These are phyloP conservation scores for Urophycis tenuis DNA, from an alignment of 2,797 vertebrate genomes.

Conservation along the genomic window DNA sequence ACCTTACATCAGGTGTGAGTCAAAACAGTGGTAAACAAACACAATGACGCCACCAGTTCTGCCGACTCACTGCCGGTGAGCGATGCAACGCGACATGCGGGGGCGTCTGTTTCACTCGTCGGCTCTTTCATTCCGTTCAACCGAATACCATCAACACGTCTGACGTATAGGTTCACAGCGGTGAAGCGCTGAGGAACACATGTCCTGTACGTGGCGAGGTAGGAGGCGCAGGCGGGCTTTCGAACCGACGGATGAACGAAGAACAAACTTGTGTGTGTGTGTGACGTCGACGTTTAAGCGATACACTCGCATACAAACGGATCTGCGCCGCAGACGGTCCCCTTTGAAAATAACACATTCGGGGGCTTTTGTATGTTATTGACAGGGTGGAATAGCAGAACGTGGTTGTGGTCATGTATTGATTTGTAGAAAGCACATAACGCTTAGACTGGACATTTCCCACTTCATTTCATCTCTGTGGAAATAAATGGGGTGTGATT, in stretches of 20 bases:
- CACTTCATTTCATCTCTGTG: not conserved
- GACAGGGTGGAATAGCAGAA: not conserved
- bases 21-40: too few relatives aligned
- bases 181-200: not conserved
- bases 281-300: not conserved
- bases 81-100: too few relatives aligned
- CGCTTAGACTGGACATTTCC: not conserved
- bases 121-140: not conserved
- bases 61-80: too few relatives aligned
- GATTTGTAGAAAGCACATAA: not conserved
- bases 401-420: not conserved
- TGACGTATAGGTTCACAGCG: not conserved
- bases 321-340: not conserved
- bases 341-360: not conserved
- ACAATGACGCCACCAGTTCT: not conserved
- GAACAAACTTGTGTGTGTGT: not conserved
- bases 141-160: not conserved
- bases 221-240: not conserved
- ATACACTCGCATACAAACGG: not conserved
- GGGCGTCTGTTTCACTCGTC: too few relatives aligned
- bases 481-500: not conserved
- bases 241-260: not conserved
- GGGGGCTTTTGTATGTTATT: not conserved
- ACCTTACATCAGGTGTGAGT: not conserved
- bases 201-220: not conserved